Evolutionary conservation across 2,888 invertebrate species (phyloP).

Genomic region (Eupithecia abbreviata): DNA sequence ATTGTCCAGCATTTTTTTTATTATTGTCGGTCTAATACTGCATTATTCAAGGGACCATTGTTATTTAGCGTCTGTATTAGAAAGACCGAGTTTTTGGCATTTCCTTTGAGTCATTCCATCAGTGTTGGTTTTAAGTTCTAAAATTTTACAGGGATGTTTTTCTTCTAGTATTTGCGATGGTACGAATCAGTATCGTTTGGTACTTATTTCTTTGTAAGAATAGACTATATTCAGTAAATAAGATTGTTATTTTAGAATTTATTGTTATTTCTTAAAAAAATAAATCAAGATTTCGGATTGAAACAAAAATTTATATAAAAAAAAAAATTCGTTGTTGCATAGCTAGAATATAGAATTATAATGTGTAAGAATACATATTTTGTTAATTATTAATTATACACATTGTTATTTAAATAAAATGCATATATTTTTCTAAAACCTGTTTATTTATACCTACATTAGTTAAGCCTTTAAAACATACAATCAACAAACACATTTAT

Average conservation of each 20-base stretch:
- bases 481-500: neutral
- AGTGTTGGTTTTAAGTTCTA: neutral
- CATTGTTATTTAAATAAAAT: neutral
- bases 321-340: neutral
- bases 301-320: neutral
- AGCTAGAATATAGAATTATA: neutral
- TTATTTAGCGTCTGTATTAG: neutral
- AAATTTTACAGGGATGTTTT: conserved; percentile 18
- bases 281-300: neutral
- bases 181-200: conserved; percentile 24
- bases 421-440: conserved; percentile 2
- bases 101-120: conserved; percentile 18
- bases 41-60: conserved; percentile 2
- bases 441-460: neutral
- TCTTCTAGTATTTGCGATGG: conserved; percentile 2
- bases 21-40: neutral
- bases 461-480: neutral
- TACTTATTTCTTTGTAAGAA: conserved; percentile 30
- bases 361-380: conserved; percentile 6
- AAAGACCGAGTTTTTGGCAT: neutral
- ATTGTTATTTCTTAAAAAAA: neutral
- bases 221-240: neutral
- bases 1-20: neutral
- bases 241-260: neutral
- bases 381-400: neutral